Percentiles rank a stretch among this genome's conserved stretches.
Conservation (phyloP, 2,888 invertebrate genomes). For the Rhamnusium bicolor region DNA sequence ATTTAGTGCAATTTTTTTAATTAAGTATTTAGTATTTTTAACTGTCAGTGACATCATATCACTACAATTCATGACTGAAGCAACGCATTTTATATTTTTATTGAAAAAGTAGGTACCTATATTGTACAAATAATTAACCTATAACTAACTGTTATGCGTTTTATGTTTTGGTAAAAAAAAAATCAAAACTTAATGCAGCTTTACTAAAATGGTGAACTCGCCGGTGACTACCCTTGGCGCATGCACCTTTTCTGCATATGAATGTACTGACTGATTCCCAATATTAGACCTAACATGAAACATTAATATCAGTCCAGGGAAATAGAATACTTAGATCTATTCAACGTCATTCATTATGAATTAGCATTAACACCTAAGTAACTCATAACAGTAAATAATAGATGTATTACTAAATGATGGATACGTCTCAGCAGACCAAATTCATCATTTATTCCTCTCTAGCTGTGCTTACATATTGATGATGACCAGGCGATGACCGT, state of each 20-base stretch:
- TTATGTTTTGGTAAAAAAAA: no score
- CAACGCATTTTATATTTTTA: no score
- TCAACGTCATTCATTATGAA: conserved; percentile 30
- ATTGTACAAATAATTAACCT: no score
- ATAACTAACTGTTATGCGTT: no score
- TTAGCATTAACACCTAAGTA: background rate
- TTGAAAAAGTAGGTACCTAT: no score
- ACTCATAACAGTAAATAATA: conserved; percentile 35
- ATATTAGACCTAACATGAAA: background rate
- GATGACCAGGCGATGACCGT: conserved; percentile 50
- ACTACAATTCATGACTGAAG: no score
- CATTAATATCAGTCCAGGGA: background rate
- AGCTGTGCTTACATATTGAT: conserved; percentile 57
- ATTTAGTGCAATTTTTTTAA: no score
- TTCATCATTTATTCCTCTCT: conserved; percentile 64
- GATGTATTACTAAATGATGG: conserved; percentile 61
- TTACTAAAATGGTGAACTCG: background rate
- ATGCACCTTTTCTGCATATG: background rate
- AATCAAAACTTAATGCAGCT: no score
- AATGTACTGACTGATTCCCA: background rate
- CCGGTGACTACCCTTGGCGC: background rate
- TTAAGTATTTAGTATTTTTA: no score
- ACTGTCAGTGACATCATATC: no score
- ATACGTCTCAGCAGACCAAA: conserved; percentile 64
- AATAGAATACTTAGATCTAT: background rate